Evolutionary conservation across 2,797 vertebrate species (phyloP).

Genomic region (Cossypha caffra): DNA sequence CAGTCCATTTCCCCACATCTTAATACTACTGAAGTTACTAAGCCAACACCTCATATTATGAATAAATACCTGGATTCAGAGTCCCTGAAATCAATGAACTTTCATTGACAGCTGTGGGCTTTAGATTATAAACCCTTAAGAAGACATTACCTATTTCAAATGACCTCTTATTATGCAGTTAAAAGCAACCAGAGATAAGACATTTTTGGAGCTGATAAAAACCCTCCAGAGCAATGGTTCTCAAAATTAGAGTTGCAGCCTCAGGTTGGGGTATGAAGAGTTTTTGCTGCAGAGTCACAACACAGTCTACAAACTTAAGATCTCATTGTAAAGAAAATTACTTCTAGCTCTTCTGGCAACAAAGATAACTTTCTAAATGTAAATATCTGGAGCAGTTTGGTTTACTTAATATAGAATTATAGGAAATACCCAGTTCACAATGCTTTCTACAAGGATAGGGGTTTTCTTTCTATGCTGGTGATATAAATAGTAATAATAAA

Average conservation of each 20-base stretch:
- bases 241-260: not conserved
- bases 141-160: not conserved
- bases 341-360: conserved; percentile 12
- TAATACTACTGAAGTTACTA: not conserved
- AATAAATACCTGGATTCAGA: not conserved
- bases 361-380: conserved; percentile 41
- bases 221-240: not conserved
- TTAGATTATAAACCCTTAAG: not conserved
- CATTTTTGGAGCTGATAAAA: conserved; percentile 12
- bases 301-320: not conserved
- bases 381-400: not conserved
- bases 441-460: not conserved
- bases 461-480: not conserved
- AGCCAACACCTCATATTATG: not conserved
- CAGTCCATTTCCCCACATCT: not conserved
- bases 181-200: conserved; percentile 23
- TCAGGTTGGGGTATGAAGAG: not conserved
- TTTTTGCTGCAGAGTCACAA: conserved; percentile 11
- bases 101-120: not conserved
- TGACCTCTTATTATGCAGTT: conserved; percentile 11
- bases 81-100: not conserved
- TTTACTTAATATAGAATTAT: not conserved
- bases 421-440: not conserved
- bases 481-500: not conserved
- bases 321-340: conserved; percentile 30